Percentiles rank a stretch among this genome's conserved stretches.
Conservation (phyloP, 2,797 vertebrate species). For the Sebastes kiyomatsui region DNA sequence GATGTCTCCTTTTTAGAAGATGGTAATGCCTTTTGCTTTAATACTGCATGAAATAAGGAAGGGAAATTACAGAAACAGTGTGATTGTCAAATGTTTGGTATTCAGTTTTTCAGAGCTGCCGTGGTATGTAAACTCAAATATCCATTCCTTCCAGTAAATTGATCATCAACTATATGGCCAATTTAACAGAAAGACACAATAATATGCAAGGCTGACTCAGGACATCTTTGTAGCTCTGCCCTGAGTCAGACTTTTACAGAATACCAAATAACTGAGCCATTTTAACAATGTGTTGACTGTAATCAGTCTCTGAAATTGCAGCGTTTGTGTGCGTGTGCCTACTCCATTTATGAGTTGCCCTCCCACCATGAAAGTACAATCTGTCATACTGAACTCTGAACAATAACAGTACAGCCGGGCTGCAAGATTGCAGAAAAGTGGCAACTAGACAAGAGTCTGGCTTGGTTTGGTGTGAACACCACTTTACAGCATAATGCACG, state of each 20-base stretch:
- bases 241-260: conserved; percentile 24
- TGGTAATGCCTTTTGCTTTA: not conserved
- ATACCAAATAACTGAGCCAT: conserved; percentile 33
- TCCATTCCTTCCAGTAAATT: conserved; percentile 59
- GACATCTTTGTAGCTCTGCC: conserved; percentile 31
- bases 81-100: not conserved
- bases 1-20: not conserved
- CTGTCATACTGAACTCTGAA: conserved; percentile 29
- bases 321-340: not conserved
- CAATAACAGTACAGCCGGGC: conserved; percentile 32
- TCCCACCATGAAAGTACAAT: conserved; percentile 41
- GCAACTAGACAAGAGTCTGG: conserved; percentile 43
- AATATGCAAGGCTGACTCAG: conserved; percentile 27
- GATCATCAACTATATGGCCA: conserved; percentile 52
- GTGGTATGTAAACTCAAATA: conserved; percentile 16
- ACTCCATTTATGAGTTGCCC: conserved; percentile 20
- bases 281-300: conserved; percentile 21
- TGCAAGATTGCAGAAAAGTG: conserved; percentile 35
- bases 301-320: conserved; percentile 32
- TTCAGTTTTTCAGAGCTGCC: not conserved
- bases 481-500: conserved; percentile 19
- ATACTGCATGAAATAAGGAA: not conserved
- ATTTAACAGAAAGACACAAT: conserved; percentile 39
- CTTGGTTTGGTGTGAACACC: conserved; percentile 35
- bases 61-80: not conserved